Evolutionary conservation across 92 coral and sea anemone genomes (phyloP), one percentile per base, ranked within the genome.

Genomic region (Epizoanthus stellaris): DNA sequence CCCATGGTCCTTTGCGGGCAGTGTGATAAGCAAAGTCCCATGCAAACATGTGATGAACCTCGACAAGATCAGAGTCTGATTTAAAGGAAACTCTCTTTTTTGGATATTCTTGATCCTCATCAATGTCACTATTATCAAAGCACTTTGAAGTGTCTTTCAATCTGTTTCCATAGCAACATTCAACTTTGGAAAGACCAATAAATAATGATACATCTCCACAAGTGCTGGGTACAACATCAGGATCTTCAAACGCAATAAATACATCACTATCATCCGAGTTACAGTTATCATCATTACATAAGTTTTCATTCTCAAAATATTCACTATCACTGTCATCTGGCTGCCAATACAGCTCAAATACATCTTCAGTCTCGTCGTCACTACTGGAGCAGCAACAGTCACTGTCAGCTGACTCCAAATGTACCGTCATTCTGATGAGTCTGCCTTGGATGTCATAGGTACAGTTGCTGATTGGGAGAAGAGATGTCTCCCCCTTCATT

Each of bases 1-100:
- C 90, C 98, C 98, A 95, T 8, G 89, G 91, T 80, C 98, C 98
- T 85, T 87, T 89, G 75, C 98, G 92, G 76, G 98, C 98, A 45
- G 85, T 84, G 0, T 86, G 91, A 85, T 96, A 92, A 4, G 98
- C 98, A 90, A 87, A 96, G 67, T 91, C 92, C 98, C 98, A 96
- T 11, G 91, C 85, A 57, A 89, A 39, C 79, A 96, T 90, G 11
- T 80, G 86, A 87, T 94, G 94, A 9, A 92, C 85, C 14, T 66
- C 76, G 11, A 70, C 85, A 85, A 93, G 95, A 57, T 94, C 95
- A 3, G 79, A 63, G 49, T 86, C 95, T 62, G 79, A 82, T 73
- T 82, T 86, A 73, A 95, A 95, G 5, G 90, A 89, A 30, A 95
- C 98, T 86, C 81, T 87, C 80, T 90, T 93, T 80, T 67, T 81